Conservation (phyloP, 2,797 vertebrate genomes). For the Rhynchotus rufescens region DNA sequence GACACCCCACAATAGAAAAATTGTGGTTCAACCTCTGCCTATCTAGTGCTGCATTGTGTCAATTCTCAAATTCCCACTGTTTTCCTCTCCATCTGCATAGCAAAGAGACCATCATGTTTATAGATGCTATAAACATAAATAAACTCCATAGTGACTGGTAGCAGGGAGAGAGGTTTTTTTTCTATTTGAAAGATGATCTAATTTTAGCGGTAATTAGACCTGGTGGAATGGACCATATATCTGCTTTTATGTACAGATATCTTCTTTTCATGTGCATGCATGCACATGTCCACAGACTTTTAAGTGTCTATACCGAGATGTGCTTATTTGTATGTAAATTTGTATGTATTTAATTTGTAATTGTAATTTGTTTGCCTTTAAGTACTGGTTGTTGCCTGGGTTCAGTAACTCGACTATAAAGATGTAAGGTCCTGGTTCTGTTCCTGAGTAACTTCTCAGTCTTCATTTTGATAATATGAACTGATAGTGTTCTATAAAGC, state of each 20-base stretch:
- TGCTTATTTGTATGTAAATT: not conserved
- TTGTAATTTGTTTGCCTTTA: not conserved
- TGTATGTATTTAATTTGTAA: not conserved
- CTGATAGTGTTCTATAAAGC: not conserved
- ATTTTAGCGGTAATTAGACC: not conserved
- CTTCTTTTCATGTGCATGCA: not conserved
- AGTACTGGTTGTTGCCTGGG: not conserved
- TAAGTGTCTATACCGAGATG: not conserved
- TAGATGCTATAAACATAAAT: not conserved
- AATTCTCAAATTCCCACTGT: not conserved
- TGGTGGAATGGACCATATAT: not conserved
- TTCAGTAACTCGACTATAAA: not conserved
- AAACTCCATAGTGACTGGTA: not conserved
- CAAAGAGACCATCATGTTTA: not conserved
- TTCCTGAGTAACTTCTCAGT: not conserved
- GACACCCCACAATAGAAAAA: not conserved
- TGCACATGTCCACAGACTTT: not conserved
- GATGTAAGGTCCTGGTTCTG: not conserved
- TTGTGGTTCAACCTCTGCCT: not conserved
- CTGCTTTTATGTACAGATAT: not conserved
- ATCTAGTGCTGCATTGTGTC: not conserved
- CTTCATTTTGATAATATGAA: not conserved
- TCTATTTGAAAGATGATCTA: not conserved
- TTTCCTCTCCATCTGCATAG: not conserved
- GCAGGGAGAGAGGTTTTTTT: not conserved